Evolutionary conservation across 2,888 invertebrate species (phyloP), one percentile per base, ranked within the genome.

Genomic region (Shargacucullia verbasci): DNA sequence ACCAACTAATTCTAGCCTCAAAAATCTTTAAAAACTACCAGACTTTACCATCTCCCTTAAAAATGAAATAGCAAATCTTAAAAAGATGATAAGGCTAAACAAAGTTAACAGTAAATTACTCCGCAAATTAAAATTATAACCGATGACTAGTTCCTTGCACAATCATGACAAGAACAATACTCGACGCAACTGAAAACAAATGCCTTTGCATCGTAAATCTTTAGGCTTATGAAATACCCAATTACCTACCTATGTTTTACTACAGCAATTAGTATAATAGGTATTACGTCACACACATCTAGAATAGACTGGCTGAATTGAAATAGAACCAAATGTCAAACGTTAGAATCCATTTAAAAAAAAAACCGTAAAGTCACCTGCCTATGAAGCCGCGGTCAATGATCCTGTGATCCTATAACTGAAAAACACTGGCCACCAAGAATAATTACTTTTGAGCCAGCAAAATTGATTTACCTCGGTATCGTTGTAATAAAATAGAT

Each of bases 401-500:
- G 74, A 63, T 61, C 73, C 54, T n/a, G 20, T 20, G 20, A 20
- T 20, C 20, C 4, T 60, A 43, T 15, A 33, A 13, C 38, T 44
- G 59, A 60, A 56, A 61, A 48, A 59, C 59, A 67, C 55, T 57
- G 54, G 25, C 48, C 45, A 60, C 38, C 43, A 53, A 52, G 44
- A 66, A 73, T 73, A 70, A 73, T 63, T 68, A 55, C 63, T 70
- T 63, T 45, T 58, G 11, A 40, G 45, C 53, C 66, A 64, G 48
- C 49, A 40, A 52, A 63, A 72, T 67, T 46, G 46, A 68, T 66
- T 70, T 68, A 58, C 59, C 49, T 33, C 40, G 49, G 31, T 14
- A n/a, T 35, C 27, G 35, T 38, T 43, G 46, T 27, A 59, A 20
- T 44, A 34, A 39, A 59, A 38, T 29, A 12, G 29, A n/a, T 31